Evolutionary conservation across 2,113 vertebrate species (phyloP).

Genomic region (western clawed frog (Xenopus tropicalis)): DNA sequence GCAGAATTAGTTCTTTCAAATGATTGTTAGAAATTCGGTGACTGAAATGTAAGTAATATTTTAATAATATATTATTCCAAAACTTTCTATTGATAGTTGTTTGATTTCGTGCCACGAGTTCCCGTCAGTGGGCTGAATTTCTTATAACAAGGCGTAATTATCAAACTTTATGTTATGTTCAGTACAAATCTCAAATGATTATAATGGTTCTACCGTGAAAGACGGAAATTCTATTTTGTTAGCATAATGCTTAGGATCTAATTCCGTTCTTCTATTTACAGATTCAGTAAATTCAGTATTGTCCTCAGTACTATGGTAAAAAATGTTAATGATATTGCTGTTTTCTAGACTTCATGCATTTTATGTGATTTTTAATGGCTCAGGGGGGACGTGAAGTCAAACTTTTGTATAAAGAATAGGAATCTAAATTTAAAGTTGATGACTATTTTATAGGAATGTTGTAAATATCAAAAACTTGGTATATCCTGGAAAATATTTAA

Average conservation of each 20-base stretch:
- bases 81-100: constrained; percentile 41
- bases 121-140: constrained; percentile 29
- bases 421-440: not conserved
- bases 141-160: constrained; percentile 27
- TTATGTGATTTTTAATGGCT: constrained; percentile 20
- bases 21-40: constrained; percentile 22
- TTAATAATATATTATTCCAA: constrained; percentile 35
- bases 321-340: constrained; percentile 17
- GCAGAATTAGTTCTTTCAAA: constrained; percentile 27
- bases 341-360: not conserved
- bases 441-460: too few relatives aligned
- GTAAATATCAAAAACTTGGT: too few relatives aligned
- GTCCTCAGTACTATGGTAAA: constrained; percentile 15
- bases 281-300: constrained; percentile 27
- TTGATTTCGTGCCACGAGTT: constrained; percentile 19
- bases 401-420: constrained; percentile 3
- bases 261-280: constrained; percentile 40
- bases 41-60: constrained; percentile 35
- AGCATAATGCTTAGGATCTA: constrained; percentile 27
- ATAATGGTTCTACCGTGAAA: constrained; percentile 32
- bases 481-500: too few relatives aligned
- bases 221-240: constrained; percentile 31
- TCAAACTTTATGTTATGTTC: constrained; percentile 28
- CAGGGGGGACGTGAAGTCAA: not conserved
- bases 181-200: constrained; percentile 37